phyloP scores from a whole-genome alignment of 2,888 invertebrate genomes.

The Synanthedon myopaeformis region DNA sequence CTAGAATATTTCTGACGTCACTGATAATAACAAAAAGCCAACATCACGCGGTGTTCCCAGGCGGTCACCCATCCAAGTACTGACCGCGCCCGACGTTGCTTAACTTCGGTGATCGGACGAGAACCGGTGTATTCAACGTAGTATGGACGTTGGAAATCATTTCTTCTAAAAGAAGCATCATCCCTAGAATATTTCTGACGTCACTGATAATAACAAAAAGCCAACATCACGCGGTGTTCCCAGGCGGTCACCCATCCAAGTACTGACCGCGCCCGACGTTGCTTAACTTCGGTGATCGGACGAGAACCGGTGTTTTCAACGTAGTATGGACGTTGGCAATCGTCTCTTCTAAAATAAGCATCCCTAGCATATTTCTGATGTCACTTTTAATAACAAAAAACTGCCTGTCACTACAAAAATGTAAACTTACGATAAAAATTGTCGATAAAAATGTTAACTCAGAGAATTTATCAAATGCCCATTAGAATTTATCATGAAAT shows the following conservation, averaged over 20 bases:
- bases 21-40: slow-evolving; percentile 11
- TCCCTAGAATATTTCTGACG: too few relatives aligned
- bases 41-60: slow-evolving; percentile 20
- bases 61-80: slow-evolving; percentile 25
- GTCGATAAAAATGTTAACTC: too few relatives aligned
- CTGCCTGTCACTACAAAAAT: too few relatives aligned
- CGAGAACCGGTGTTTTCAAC: slow-evolving; percentile 16
- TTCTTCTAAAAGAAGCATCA: too few relatives aligned
- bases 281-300: slow-evolving; percentile 24
- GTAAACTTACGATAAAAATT: too few relatives aligned
- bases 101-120: slow-evolving; percentile 24
- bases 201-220: slow-evolving; percentile 7
- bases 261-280: slow-evolving; percentile 21
- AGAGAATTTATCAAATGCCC: too few relatives aligned
- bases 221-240: slow-evolving; percentile 20
- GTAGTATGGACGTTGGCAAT: slow-evolving; percentile 17
- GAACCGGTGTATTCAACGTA: slow-evolving; percentile 15
- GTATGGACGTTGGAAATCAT: slow-evolving; percentile 14
- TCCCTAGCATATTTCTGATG: too few relatives aligned
- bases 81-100: slow-evolving; percentile 21
- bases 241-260: slow-evolving; percentile 24
- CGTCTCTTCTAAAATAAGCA: too few relatives aligned
- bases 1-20: too few relatives aligned
- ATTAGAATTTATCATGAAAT: too few relatives aligned
- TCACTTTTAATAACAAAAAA: too few relatives aligned